Conservation (phyloP, 2,797 vertebrate genomes). For the Limosa lapponica region DNA sequence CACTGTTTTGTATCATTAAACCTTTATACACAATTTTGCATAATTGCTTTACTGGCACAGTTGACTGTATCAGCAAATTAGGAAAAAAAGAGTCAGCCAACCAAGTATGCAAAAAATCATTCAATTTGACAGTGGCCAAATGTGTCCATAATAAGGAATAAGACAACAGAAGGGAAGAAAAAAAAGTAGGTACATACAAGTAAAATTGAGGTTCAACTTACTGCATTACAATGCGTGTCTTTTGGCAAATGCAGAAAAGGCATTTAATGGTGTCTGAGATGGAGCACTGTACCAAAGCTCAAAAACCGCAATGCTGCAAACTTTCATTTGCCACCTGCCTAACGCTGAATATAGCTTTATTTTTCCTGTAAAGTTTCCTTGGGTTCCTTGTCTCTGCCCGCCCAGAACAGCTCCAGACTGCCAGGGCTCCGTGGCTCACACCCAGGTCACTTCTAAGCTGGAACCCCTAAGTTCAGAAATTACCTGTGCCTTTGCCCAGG, state of each 20-base stretch:
- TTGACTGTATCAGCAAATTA: constrained; percentile 47
- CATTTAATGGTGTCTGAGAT: neutral
- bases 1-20: constrained; percentile 56
- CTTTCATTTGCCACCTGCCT: neutral
- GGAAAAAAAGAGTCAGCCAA: neutral
- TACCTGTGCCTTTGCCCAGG: neutral
- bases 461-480: neutral
- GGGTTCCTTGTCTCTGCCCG: neutral
- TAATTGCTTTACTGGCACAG: constrained; percentile 54
- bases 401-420: neutral
- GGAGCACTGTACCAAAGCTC: neutral
- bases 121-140: constrained; percentile 33
- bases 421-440: neutral
- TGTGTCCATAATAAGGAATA: neutral
- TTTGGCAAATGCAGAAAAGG: neutral
- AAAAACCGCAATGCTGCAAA: neutral
- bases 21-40: constrained; percentile 31
- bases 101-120: constrained; percentile 31
- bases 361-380: neutral
- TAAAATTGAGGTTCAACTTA: neutral
- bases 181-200: neutral
- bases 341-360: neutral
- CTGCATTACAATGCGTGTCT: neutral
- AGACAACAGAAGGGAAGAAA: neutral
- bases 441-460: neutral